Percentiles rank a stretch among this genome's conserved stretches.
Conservation (phyloP, 2,888 invertebrate genomes). For the Drosophila histrio region DNA sequence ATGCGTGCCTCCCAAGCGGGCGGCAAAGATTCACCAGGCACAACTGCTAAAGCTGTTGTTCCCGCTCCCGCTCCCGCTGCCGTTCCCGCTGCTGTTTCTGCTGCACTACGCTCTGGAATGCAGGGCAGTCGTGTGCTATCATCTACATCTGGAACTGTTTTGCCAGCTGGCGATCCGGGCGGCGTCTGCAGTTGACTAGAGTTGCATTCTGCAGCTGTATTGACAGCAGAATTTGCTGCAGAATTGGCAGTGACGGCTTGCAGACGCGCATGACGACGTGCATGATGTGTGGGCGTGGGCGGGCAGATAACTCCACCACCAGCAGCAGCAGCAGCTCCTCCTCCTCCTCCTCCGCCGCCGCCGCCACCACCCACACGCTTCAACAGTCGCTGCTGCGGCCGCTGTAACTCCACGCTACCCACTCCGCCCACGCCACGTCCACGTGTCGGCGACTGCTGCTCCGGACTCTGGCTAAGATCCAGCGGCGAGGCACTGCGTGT, state of each 20-base stretch:
- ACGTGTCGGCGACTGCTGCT: conserved; percentile 68
- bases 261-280: conserved; percentile 86
- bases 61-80: conserved; percentile 43
- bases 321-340: neutral
- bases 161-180: conserved; percentile 29
- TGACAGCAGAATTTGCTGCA: too few species aligned
- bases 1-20: conserved; percentile 98
- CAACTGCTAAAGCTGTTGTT: conserved; percentile 36
- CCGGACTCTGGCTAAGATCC: conserved; percentile 78
- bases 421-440: conserved; percentile 75
- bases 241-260: conserved; percentile 84
- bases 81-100: conserved; percentile 63
- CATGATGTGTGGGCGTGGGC: conserved; percentile 94
- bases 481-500: conserved; percentile 84
- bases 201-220: conserved; percentile 39
- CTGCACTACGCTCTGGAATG: conserved; percentile 89
- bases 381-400: conserved; percentile 88
- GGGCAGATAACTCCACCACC: conserved; percentile 88
- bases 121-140: conserved; percentile 90
- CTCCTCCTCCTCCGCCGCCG: conserved; percentile 22
- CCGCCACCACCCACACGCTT: conserved; percentile 84
- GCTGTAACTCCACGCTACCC: conserved; percentile 59
- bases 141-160: conserved; percentile 52
- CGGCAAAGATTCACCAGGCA: conserved; percentile 87
- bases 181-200: conserved; percentile 71